Percentiles rank a stretch among this genome's conserved stretches.
These are phyloP conservation scores for Lasioglossum calceatum DNA, from an alignment of 2,888 invertebrate species.

Conservation along the genomic window DNA sequence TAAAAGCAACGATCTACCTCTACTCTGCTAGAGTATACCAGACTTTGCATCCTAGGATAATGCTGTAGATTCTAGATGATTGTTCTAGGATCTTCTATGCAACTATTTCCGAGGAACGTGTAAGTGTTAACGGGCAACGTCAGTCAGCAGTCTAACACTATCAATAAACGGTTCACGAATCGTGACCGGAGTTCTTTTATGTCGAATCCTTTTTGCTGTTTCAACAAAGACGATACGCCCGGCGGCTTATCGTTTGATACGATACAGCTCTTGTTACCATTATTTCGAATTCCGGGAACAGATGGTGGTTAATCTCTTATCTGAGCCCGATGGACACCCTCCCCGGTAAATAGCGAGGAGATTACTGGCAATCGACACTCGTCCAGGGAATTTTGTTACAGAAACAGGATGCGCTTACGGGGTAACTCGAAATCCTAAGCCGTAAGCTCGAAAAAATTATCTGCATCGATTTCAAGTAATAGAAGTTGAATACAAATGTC, in stretches of 20 bases:
- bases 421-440: not conserved
- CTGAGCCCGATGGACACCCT: not conserved
- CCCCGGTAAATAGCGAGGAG: not conserved
- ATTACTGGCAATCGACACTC: not conserved
- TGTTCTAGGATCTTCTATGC: not conserved
- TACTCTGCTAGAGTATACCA: not conserved
- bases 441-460: not conserved
- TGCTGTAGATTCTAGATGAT: not conserved
- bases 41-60: too few relatives aligned
- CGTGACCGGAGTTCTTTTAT: not conserved
- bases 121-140: not conserved
- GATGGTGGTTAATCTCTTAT: slow-evolving; percentile 21
- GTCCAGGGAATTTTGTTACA: not conserved
- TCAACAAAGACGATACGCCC: not conserved
- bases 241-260: slow-evolving; percentile 2
- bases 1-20: not conserved
- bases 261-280: not conserved
- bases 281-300: not conserved
- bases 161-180: not conserved
- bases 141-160: not conserved
- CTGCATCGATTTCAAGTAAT: not conserved
- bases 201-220: not conserved
- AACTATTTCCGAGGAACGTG: not conserved
- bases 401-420: not conserved
- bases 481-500: too few relatives aligned